Evolutionary conservation across 2,888 invertebrate genomes (phyloP), one percentile per base, ranked within the genome.

Genomic region (Heterodera filipjevi): DNA sequence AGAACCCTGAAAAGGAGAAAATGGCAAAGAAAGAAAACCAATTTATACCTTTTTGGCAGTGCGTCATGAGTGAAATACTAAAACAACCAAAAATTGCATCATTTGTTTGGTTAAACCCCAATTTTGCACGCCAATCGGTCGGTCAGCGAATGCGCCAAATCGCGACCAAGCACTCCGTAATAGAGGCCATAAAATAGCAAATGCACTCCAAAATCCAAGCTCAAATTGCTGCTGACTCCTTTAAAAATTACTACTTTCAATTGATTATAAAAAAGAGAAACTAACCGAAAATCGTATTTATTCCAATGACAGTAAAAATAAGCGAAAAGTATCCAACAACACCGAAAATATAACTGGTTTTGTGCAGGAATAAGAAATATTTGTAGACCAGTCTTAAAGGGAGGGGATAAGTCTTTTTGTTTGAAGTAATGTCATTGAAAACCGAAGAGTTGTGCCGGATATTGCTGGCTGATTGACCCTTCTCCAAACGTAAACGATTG

Each of bases 111-210:
- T 39, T 10, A 39, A 91, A 97, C 96, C 90, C 99, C 99, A 87
- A 99, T 94, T 88, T 95, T 95, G 32, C 95, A 94, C 16, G 98
- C 99, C 96, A 99, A 96, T 91, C 95, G 94, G 90, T 98, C 98
- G 0, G 96, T 93, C 89, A 96, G 97, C 87, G 99, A 96, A 91
- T 99, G 99, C 0, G 98, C 96, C 80, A 99, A 93, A 90, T 99
- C 99, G 83, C 98, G 92, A 0, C 96, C 96, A 85, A 81, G 91
- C 0, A 99, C 98, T 12, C 99, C 99, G 90, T 96, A 97, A 90
- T 99, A 99, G 1, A 99, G 92, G 6, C 99, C 99, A 89, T 99
- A 99, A 92, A 97, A 99, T 82, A 97, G 91, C 86, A 95, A 92
- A 86, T 95, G 91, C 16, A 96, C 90, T 0, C 95, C 95, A 85